phyloP scores from a whole-genome alignment of 2,797 vertebrate species.

The Tragelaphus oryx region DNA sequence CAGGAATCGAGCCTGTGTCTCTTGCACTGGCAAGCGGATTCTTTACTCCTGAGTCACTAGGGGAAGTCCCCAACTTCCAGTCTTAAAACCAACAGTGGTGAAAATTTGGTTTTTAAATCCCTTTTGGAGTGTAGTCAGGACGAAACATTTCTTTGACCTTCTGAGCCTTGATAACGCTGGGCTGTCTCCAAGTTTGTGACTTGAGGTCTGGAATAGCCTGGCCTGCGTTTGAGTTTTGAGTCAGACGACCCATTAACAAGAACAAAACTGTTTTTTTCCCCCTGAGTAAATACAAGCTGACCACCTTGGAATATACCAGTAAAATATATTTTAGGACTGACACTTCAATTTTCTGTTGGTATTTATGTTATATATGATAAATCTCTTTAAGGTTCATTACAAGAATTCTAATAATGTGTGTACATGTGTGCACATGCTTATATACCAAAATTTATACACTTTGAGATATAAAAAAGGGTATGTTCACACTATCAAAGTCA shows the following conservation, averaged over 20 bases:
- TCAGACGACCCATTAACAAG: conserved; percentile 1
- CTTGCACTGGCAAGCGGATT: background rate
- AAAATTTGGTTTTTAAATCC: background rate
- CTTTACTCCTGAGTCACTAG: background rate
- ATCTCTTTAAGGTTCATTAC: background rate
- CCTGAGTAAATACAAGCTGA: background rate
- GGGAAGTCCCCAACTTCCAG: background rate
- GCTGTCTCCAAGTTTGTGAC: background rate
- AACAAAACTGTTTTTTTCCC: background rate
- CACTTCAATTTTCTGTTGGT: background rate
- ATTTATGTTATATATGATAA: background rate
- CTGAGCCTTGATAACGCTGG: background rate
- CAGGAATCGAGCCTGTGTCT: background rate
- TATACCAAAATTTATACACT: background rate
- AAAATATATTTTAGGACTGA: background rate
- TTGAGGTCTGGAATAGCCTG: conserved; percentile 20
- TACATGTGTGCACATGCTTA: background rate
- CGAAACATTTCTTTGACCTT: conserved; percentile 26
- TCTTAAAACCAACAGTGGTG: background rate
- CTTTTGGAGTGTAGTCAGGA: background rate
- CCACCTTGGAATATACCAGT: background rate
- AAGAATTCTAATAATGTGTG: background rate
- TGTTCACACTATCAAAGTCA: background rate
- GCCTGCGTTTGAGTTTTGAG: conserved; percentile 34
- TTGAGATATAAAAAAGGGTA: background rate